Evolutionary conservation across 2,113 vertebrate species (phyloP), one percentile per base, ranked within the genome.

Genomic region (Psephotus haematonotus): DNA sequence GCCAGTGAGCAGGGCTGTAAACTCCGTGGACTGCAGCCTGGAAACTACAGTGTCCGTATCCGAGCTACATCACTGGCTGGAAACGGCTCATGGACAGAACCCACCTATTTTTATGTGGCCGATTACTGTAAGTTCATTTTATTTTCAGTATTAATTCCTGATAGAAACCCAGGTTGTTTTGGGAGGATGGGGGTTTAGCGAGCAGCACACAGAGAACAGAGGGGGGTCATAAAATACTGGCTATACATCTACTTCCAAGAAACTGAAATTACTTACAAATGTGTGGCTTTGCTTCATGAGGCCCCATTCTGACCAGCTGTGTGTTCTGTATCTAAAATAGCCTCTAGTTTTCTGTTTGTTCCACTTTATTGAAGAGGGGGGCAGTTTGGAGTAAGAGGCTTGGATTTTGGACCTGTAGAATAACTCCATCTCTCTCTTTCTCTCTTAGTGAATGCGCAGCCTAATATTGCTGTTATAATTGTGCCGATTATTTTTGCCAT

Each of bases 21-120:
- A 83, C 98, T 99, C 7, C 97, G 98, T 0, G 98, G 98, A 1
- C 97, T 99, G 19, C 98, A 98, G 9, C 98, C 99, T 2, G 99
- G 99, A 23, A 99, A 99, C 96, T 99, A 99, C 98, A 99, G 99
- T 1, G 98, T 99, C 65, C 97, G 98, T 4, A 93, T 99, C 41
- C 98, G 99, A 7, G 99, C 99, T 47, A 99, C 99, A 3, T 99
- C 99, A 1, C 93, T 99, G 97, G 99, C 99, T 2, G 99, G 99
- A 28, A 99, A 99, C 0, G 99, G 99, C 62, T 99, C 99, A 2
- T 99, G 99, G 97, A 99, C 99, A 0, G 99, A 99, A 8, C 97
- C 98, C 5, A 97, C 98, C 17, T 98, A 99, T 67, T 99, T 99
- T 92, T 99, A 97, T 4, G 98, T 99, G 97, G 98, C 98, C 0